A percentile compares a stretch with the other conserved stretches of the same genome.
Evolutionary conservation across 2,113 vertebrate genomes (phyloP).

Genomic region (Thunnus thynnus): DNA sequence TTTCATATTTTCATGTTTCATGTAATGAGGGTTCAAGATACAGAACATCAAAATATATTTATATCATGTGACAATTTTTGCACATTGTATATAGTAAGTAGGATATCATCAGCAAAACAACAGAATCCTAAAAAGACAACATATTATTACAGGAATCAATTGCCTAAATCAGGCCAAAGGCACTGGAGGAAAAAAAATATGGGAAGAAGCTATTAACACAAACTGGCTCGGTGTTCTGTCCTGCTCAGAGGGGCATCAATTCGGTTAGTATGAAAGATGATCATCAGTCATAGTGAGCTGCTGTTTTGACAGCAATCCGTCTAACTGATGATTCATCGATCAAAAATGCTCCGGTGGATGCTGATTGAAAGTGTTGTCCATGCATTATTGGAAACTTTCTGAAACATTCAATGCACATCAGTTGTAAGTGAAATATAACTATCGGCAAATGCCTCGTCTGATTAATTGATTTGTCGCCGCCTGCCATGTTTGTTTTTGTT

Average conservation of each 20-base stretch:
- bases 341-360: constrained; percentile 40
- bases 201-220: constrained; percentile 11
- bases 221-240: background rate
- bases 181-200: background rate
- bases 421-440: constrained; percentile 80
- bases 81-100: background rate
- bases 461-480: constrained; percentile 78
- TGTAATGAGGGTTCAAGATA: too few species aligned
- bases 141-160: background rate
- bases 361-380: constrained; percentile 69
- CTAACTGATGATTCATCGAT: constrained; percentile 69
- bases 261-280: constrained; percentile 25
- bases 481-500: constrained; percentile 82
- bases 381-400: constrained; percentile 76
- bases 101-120: background rate
- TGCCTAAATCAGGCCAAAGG: background rate
- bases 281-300: constrained; percentile 63
- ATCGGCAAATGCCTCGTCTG: constrained; percentile 75
- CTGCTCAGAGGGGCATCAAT: constrained; percentile 38
- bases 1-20: too few species aligned
- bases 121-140: background rate
- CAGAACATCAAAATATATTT: too few species aligned
- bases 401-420: constrained; percentile 76
- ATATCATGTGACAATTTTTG: too few species aligned
- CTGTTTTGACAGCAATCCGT: constrained; percentile 67